Base-by-base conservation (phyloP, 1,140 invertebrate species). In the Pseudomyrmex sp. region DNA sequence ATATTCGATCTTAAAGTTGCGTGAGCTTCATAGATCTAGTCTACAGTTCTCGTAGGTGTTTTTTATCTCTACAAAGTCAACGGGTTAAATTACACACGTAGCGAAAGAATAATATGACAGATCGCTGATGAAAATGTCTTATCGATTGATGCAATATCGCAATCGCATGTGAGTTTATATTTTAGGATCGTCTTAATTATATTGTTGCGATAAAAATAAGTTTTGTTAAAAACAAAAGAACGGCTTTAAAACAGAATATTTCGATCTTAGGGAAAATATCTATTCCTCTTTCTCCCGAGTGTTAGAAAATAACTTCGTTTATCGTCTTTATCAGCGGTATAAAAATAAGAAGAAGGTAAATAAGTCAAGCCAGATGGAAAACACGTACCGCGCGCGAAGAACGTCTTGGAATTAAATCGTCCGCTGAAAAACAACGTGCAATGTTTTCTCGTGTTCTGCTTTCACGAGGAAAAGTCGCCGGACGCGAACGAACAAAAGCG, bases 301-400 rank as follows among this genome's bases (percentile, higher is more conserved):
- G 44, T 35, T 61, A 46, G 12, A 56, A 61, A 62, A 75, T 58
- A 56, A 50, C 2, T 44, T 35, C 20, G 52, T 79, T 79, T 48
- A 69, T 72, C 44, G 44, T 59, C 54, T 35, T 80, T 80, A 50
- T 12, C 2, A 26, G 52, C 2, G n/a, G 8, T 18, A 44, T 52
- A 58, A 68, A 70, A 59, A 59, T 48, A 80, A 80, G 54, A 48
- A 15, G 12, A 72, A 15, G 54, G 44, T 80, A 80, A 80, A 80
- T 80, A 80, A 80, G 23, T 80, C 76, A 13, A n/a, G 44, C 20
- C 56, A 35, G 54, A 80, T 61, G 52, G 56, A 70, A 59, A 70
- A 35, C 68, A 70, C 46, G 66, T 59, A 69, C 52, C 0, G 4
- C 23, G 26, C 44, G 54, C 66, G 72, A 56, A 35, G 4, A 35